Percentiles rank a stretch among this genome's conserved stretches.
phyloP scores from a whole-genome alignment of 2,888 invertebrate genomes.

The Catocala fraxini region DNA sequence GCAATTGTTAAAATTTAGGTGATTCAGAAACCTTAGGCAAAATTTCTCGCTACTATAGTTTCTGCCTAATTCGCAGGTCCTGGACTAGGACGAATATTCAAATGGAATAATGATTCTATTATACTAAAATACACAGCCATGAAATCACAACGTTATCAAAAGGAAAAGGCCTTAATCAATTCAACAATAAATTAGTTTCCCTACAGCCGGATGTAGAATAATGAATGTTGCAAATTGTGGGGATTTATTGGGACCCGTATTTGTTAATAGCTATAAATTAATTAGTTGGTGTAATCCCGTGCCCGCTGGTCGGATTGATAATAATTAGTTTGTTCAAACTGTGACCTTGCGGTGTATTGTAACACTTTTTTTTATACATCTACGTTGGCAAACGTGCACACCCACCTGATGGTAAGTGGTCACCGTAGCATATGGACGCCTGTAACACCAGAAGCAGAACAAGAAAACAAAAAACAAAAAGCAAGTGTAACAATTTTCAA shows the following conservation, averaged over 20 bases:
- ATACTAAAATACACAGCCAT: constrained; percentile 7
- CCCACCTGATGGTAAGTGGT: no score
- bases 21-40: no score
- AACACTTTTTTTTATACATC: no score
- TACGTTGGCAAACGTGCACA: no score
- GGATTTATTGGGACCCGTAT: constrained; percentile 48
- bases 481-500: no score
- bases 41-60: no score
- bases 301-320: constrained; percentile 46
- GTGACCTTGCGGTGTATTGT: constrained; percentile 35
- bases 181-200: constrained; percentile 46
- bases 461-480: no score
- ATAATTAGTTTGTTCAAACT: constrained; percentile 55
- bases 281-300: constrained; percentile 46
- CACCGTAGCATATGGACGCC: no score
- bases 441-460: no score
- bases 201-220: constrained; percentile 48
- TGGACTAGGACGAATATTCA: no score
- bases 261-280: constrained; percentile 58
- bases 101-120: background rate
- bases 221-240: constrained; percentile 49
- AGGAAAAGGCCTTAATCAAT: constrained; percentile 23
- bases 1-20: no score
- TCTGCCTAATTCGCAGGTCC: no score
- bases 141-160: constrained; percentile 21